A percentile compares a stretch with the other conserved stretches of the same genome.
Conservation (phyloP, 2,797 vertebrate genomes). For the Chanos chanos region DNA sequence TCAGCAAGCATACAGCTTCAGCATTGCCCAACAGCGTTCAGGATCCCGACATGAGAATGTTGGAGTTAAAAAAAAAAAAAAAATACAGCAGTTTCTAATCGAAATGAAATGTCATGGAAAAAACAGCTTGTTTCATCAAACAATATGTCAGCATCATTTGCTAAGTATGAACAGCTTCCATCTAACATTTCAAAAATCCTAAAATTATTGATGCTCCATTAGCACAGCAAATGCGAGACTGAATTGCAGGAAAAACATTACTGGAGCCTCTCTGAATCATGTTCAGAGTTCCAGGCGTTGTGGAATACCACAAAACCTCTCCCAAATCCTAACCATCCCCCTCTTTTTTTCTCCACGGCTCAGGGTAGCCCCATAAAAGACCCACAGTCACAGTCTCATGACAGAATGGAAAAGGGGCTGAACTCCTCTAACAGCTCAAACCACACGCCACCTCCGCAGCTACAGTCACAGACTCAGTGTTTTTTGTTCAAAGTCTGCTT, state of each 20-base stretch:
- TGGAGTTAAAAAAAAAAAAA: conserved; percentile 36
- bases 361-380: background rate
- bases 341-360: background rate
- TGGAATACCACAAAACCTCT: background rate
- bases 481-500: conserved; percentile 51
- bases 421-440: conserved; percentile 27
- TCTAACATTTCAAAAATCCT: too few relatives aligned
- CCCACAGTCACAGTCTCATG: conserved; percentile 2
- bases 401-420: conserved; percentile 47
- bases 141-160: too few relatives aligned
- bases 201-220: background rate
- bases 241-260: background rate
- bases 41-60: background rate
- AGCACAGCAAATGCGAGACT: background rate
- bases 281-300: conserved; percentile 5
- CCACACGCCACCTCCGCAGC: conserved; percentile 21
- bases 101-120: conserved; percentile 51
- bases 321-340: background rate
- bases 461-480: conserved; percentile 20
- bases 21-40: background rate
- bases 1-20: too few relatives aligned
- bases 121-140: background rate
- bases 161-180: too few relatives aligned
- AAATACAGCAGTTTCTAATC: conserved; percentile 54
- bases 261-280: background rate